phyloP scores from a whole-genome alignment of 2,113 vertebrate species.

The Xyliphius kryptos region DNA sequence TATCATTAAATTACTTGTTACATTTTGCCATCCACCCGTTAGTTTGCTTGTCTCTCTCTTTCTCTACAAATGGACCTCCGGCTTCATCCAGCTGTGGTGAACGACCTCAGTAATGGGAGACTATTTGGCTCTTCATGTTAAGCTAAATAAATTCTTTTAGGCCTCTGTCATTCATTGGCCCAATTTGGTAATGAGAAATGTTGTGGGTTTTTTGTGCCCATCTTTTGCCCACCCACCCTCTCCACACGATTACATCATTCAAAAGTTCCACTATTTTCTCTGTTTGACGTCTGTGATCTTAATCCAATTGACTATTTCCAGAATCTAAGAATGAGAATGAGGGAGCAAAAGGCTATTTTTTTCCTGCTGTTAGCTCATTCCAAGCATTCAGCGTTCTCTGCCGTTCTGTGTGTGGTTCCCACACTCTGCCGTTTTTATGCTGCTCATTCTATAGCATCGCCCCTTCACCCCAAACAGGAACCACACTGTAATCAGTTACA shows the following conservation, averaged over 20 bases:
- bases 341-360: constrained; percentile 35
- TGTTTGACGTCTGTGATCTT: constrained; percentile 46
- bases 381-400: constrained; percentile 24
- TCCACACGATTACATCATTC: constrained; percentile 59
- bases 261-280: constrained; percentile 45
- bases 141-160: constrained; percentile 57
- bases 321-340: constrained; percentile 59
- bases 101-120: constrained; percentile 57
- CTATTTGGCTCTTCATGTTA: constrained; percentile 62
- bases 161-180: constrained; percentile 64
- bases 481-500: neutral
- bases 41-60: constrained; percentile 22
- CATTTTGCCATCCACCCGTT: constrained; percentile 42
- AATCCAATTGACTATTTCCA: constrained; percentile 58
- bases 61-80: constrained; percentile 54
- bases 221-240: constrained; percentile 54
- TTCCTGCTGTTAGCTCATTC: constrained; percentile 51
- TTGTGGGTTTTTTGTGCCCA: constrained; percentile 51
- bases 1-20: constrained; percentile 43
- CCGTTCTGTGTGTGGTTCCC: too few species aligned
- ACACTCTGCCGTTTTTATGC: too few species aligned
- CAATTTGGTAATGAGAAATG: constrained; percentile 72
- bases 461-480: neutral
- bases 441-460: constrained; percentile 12
- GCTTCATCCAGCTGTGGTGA: constrained; percentile 61